Conservation (phyloP, 1,140 invertebrate species). For the Macrobrachium rosenbergii region DNA sequence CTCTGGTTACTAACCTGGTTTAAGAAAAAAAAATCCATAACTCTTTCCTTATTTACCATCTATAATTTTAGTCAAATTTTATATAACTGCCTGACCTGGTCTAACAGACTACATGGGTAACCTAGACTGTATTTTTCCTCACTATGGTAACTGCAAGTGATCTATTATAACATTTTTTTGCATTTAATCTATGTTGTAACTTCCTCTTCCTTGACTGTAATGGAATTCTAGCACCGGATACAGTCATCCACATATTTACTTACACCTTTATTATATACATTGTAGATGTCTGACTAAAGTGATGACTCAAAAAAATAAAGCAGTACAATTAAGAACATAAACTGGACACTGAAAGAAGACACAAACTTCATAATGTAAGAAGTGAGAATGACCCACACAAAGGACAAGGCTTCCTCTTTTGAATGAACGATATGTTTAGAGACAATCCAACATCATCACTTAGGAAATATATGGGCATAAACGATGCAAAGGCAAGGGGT, state of each 20-base stretch:
- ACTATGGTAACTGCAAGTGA: conserved; percentile 51
- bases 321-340: conserved; percentile 49
- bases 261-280: conserved; percentile 58
- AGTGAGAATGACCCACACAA: conserved; percentile 59
- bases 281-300: conserved; percentile 58
- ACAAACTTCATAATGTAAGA: conserved; percentile 59
- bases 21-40: background rate
- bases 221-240: conserved; percentile 60
- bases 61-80: background rate
- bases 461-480: conserved; percentile 55
- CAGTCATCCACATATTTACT: conserved; percentile 56
- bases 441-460: conserved; percentile 64
- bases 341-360: conserved; percentile 53
- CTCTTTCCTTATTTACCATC: conserved; percentile 13
- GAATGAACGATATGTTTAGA: conserved; percentile 63
- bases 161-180: conserved; percentile 34
- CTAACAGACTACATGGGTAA: conserved; percentile 47
- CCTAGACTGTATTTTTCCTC: conserved; percentile 45
- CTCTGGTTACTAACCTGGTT: background rate
- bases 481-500: conserved; percentile 56
- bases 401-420: conserved; percentile 63
- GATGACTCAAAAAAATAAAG: conserved; percentile 49
- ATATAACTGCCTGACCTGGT: conserved; percentile 44
- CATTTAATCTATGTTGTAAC: conserved; percentile 30
- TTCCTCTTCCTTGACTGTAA: conserved; percentile 56